Percentiles rank a stretch among this genome's conserved stretches.
phyloP scores from a whole-genome alignment of 2,113 vertebrate species.

The Ramphastos sulfuratus region DNA sequence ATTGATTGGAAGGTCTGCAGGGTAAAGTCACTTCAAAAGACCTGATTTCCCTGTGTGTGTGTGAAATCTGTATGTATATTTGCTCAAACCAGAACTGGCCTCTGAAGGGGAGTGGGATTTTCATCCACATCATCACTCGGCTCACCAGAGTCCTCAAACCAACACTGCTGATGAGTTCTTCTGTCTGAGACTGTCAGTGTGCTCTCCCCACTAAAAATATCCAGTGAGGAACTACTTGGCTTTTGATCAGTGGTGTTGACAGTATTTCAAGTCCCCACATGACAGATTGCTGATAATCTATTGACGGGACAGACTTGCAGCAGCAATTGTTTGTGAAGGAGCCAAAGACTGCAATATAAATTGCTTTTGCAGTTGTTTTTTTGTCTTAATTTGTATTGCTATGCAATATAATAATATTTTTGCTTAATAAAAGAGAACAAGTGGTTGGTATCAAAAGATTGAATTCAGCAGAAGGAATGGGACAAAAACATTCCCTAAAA shows the following conservation, averaged over 20 bases:
- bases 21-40: not conserved
- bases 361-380: not conserved
- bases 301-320: constrained; percentile 5
- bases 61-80: not conserved
- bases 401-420: not conserved
- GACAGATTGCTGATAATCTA: not conserved
- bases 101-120: rapidly evolving
- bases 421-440: not conserved
- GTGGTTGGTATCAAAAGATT: not conserved
- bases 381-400: not conserved
- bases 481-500: not conserved
- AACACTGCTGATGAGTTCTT: constrained; percentile 2
- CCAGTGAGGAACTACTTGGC: not conserved
- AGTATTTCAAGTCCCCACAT: not conserved
- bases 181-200: not conserved
- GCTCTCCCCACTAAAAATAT: not conserved
- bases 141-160: not conserved
- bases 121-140: not conserved
- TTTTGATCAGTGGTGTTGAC: constrained; percentile 1
- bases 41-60: not conserved
- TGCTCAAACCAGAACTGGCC: not conserved
- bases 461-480: not conserved
- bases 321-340: not conserved
- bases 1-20: not conserved
- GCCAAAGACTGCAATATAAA: not conserved